These are phyloP conservation scores for Nowickia ferox DNA, from an alignment of 2,888 invertebrate species.

Conservation along the genomic window DNA sequence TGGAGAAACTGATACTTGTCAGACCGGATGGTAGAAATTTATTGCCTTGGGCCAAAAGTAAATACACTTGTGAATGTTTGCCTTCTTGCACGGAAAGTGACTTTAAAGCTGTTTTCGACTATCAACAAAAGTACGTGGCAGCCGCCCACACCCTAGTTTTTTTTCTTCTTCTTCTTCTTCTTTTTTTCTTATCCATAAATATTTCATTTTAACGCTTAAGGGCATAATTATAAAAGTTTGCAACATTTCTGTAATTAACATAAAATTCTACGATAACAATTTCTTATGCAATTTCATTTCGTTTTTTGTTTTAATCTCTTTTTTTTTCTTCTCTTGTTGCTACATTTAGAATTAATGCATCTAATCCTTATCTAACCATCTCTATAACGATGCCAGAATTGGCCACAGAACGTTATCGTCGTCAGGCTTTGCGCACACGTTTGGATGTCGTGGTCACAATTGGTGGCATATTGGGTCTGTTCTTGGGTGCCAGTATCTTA, in stretches of 20 bases:
- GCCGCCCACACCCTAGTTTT: too few species aligned
- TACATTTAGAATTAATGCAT: conserved; percentile 64
- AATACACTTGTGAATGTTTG: conserved; percentile 85
- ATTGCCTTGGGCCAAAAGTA: conserved; percentile 73
- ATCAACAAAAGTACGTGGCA: conserved; percentile 71
- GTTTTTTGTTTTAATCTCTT: conserved; percentile 17
- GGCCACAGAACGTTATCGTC: conserved; percentile 83
- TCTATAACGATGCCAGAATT: conserved; percentile 77
- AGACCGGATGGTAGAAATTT: conserved; percentile 84
- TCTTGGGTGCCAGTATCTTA: conserved; percentile 86
- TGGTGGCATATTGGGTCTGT: conserved; percentile 85
- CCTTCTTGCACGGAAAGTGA: conserved; percentile 89
- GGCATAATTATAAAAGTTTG: conserved; percentile 33
- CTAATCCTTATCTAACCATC: conserved; percentile 67
- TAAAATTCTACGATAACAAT: conserved; percentile 19
- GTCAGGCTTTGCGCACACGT: conserved; percentile 83
- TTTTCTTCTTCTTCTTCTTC: not conserved
- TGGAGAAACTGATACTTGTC: conserved; percentile 80
- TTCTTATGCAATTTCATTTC: conserved; percentile 30
- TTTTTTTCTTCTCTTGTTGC: not conserved
- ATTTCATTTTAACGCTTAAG: not conserved
- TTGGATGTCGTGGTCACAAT: conserved; percentile 84
- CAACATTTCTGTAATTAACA: conserved; percentile 32
- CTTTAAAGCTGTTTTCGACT: conserved; percentile 83
- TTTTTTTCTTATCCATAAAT: conserved; percentile 3